phyloP scores from a whole-genome alignment of 1,140 invertebrate genomes.

The Tetragonula clypearis region DNA sequence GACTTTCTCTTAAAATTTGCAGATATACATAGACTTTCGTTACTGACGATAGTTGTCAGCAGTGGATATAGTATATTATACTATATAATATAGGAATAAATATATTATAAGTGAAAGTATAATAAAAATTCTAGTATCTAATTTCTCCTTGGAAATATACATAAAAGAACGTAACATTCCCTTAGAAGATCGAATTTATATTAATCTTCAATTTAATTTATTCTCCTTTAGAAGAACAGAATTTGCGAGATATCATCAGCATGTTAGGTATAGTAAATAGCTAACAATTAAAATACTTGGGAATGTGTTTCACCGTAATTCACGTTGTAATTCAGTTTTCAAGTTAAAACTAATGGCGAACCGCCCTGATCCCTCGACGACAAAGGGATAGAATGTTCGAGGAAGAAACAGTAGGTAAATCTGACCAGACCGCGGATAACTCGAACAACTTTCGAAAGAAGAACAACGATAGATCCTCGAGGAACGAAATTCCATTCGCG shows the following conservation, averaged over 20 bases:
- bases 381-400: neutral
- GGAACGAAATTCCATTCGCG: neutral
- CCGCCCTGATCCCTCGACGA: neutral
- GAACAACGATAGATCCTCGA: conserved; percentile 4
- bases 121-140: neutral
- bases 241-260: neutral
- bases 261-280: too few species aligned
- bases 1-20: too few species aligned
- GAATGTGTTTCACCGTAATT: neutral
- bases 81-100: too few species aligned
- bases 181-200: neutral
- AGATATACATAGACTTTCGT: too few species aligned
- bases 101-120: too few species aligned
- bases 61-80: too few species aligned
- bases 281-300: neutral
- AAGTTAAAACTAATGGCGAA: neutral
- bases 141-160: neutral
- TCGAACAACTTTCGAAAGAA: neutral
- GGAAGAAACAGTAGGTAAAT: conserved; percentile 9
- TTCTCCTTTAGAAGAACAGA: neutral
- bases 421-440: neutral
- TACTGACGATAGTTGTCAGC: too few species aligned
- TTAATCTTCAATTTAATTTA: neutral
- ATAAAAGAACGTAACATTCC: neutral
- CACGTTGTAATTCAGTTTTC: neutral